Percentiles rank a stretch among this genome's conserved stretches.
Conservation (phyloP, 1,140 invertebrate genomes). For the Bombus vancouverensis region DNA sequence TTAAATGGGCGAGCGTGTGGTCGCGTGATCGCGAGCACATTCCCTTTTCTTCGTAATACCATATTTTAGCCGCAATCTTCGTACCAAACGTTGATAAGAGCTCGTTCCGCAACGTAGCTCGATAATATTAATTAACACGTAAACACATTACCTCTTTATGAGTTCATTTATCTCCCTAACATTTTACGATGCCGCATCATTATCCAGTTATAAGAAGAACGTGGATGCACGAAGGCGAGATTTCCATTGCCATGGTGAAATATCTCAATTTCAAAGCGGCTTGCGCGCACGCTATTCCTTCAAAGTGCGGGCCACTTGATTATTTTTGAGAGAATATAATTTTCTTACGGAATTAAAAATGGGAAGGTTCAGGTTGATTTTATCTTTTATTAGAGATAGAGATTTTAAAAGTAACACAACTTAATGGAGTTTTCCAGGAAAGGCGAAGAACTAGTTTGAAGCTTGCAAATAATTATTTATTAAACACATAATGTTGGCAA, state of each 20-base stretch:
- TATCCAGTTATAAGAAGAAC: not conserved
- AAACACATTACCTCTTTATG: slow-evolving; percentile 20
- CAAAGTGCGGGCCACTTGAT: not conserved
- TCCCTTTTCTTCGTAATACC: not conserved
- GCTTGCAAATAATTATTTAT: no score
- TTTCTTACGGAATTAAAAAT: not conserved
- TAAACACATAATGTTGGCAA: not conserved
- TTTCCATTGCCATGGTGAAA: slow-evolving; percentile 25
- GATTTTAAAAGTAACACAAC: not conserved
- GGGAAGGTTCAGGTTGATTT: not conserved
- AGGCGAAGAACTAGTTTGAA: no score
- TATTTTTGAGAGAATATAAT: not conserved
- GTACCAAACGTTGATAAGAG: slow-evolving; percentile 16
- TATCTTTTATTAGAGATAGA: not conserved
- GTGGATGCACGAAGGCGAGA: not conserved
- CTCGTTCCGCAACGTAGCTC: not conserved
- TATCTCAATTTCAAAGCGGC: slow-evolving; percentile 48
- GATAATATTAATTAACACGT: slow-evolving; percentile 49
- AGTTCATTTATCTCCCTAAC: slow-evolving; percentile 1
- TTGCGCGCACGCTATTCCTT: not conserved
- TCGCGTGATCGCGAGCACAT: slow-evolving; percentile 22
- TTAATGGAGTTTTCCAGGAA: not conserved
- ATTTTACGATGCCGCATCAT: slow-evolving; percentile 3
- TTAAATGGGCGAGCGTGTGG: slow-evolving; percentile 17
- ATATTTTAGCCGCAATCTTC: slow-evolving; percentile 10